phyloP scores from a whole-genome alignment of 1,140 invertebrate genomes.

The Mercenaria mercenaria region DNA sequence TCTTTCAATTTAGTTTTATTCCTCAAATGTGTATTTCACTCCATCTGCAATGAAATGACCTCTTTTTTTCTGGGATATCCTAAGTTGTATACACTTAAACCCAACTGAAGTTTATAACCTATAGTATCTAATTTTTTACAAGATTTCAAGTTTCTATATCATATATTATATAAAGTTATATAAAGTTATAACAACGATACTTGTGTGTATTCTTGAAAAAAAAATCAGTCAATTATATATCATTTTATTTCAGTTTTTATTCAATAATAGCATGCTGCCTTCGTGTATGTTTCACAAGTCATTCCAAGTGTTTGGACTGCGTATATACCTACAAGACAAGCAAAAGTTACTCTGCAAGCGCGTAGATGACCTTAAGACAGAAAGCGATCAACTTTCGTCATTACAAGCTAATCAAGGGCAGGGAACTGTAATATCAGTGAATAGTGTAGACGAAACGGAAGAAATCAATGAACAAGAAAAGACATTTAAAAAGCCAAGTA shows the following conservation, averaged over 20 bases:
- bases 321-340: conserved; percentile 42
- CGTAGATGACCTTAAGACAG: neutral
- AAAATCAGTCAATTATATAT: no score
- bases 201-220: no score
- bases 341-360: conserved; percentile 24
- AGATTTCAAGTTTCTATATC: no score
- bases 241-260: conserved; percentile 60
- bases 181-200: no score
- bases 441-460: neutral
- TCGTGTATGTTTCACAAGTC: conserved; percentile 40
- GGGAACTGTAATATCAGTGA: neutral
- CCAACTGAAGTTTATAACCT: no score
- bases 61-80: no score
- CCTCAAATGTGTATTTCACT: no score
- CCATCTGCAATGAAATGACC: no score
- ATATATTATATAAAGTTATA: no score
- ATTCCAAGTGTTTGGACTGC: conserved; percentile 54
- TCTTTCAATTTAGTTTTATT: no score
- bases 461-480: neutral
- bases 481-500: neutral
- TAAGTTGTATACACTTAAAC: no score
- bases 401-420: neutral
- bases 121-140: no score
- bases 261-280: conserved; percentile 37
- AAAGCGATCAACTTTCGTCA: neutral